Base-by-base conservation (phyloP, 2,797 vertebrate species). In the Pagetopsis macropterus region DNA sequence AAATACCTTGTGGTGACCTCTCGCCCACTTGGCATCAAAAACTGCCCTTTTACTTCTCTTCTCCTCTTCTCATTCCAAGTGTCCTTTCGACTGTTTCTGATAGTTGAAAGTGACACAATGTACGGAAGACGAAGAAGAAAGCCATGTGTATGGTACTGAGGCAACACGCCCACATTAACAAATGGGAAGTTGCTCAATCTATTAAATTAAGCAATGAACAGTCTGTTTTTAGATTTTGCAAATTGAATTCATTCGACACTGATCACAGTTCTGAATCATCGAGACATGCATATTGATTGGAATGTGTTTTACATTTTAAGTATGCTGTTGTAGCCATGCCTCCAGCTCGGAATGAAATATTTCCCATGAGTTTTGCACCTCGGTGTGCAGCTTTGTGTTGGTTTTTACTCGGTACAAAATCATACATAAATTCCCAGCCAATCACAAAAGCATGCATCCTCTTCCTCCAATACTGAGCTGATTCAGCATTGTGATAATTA, bases 121-220 rank as follows among this genome's bases (percentile, higher is more conserved):
- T 9, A 65, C 17, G 16, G 7, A 51, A 23, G 41, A 50, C 33
- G 44, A 61, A 46, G 3, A n/a, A 46, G 33, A 65, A 52, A 48
- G 44, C 43, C 9, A 33, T 15, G 44, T 40, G 4, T 67, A 16
- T 21, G 21, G 21, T 21, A 21, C 23, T 55, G 15, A 31, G 44
- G 55, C 33, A 65, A 75, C 70, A 67, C 45, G 33, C 72, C 37
- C 51, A 52, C 14, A 33, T 0, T 74, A 65, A 63, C 70, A 69
- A 83, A 71, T 46, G 13, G 70, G 81, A 88, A 86, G 76, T 86
- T 88, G 63, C 73, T 75, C 65, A 87, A 73, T 68, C 15, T 0
- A 37, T 56, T n/a, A 33, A 4, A 49, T 87, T 78, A 46, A 15
- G 68, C 52, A 83, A 57, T 68, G 37, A 76, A 65, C 48, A 31